Percentiles rank a stretch among this genome's conserved stretches.
Conservation (phyloP, 2,888 invertebrate species). For the Acronicta aceris region DNA sequence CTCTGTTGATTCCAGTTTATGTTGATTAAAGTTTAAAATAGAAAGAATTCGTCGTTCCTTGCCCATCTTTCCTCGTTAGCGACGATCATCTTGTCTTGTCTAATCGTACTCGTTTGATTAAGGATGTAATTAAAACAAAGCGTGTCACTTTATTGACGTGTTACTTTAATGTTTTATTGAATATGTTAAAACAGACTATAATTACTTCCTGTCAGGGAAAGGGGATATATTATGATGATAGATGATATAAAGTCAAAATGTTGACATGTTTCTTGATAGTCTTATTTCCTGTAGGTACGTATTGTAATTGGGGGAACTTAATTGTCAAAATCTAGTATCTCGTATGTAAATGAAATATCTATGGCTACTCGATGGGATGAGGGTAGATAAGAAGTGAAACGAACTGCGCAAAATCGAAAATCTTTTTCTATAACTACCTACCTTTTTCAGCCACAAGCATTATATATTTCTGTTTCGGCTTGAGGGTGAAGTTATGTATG, state of each 20-base stretch:
- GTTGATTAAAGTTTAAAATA: slow-evolving; percentile 55
- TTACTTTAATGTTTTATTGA: slow-evolving; percentile 12
- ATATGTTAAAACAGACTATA: slow-evolving; percentile 8
- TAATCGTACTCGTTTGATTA: slow-evolving; percentile 48
- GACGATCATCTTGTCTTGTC: slow-evolving; percentile 46
- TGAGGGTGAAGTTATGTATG: too few species aligned
- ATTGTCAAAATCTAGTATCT: too few species aligned
- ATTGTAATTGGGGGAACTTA: too few species aligned
- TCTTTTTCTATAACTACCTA: too few species aligned
- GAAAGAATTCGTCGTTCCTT: slow-evolving; percentile 31
- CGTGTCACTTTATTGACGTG: slow-evolving; percentile 15
- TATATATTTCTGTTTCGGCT: too few species aligned
- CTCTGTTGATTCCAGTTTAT: slow-evolving; percentile 24
- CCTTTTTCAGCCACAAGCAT: too few species aligned
- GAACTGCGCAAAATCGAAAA: too few species aligned
- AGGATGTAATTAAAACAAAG: slow-evolving; percentile 43
- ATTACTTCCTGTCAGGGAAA: background rate
- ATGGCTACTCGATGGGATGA: too few species aligned
- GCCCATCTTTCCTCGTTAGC: slow-evolving; percentile 42
- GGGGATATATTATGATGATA: background rate
- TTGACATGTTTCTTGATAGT: background rate
- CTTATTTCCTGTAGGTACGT: too few species aligned
- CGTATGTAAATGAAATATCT: too few species aligned
- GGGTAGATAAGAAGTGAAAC: too few species aligned
- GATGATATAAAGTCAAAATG: background rate